Base-by-base conservation (phyloP, 2,888 invertebrate genomes). In the Ornithoptera alexandrae region DNA sequence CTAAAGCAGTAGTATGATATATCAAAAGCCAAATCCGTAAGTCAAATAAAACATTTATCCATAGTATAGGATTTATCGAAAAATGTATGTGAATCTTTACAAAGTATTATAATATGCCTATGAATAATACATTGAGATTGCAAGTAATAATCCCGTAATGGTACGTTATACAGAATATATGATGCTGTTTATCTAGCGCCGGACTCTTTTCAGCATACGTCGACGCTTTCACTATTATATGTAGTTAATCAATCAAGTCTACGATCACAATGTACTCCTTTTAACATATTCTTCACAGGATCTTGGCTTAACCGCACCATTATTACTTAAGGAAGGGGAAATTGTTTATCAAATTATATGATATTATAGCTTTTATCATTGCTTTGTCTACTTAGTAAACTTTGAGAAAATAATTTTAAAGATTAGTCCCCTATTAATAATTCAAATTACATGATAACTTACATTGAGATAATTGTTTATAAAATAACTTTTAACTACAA, bases 91-190 rank as follows among this genome's bases (percentile, higher is more conserved):
- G n/a, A 30, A n/a, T 60, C 30, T 65, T 57, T 42, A 58, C 58
- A 39, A 65, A 66, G 82, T 85, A 89, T 86, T 79, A 85, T 87
- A 85, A 79, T 77, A 81, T 84, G 82, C 81, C 79, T 81, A 91
- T 91, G 90, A 92, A 92, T 92, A 90, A 91, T 85, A 85, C 89
- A 90, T 88, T 77, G 76, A 76, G 77, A 79, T 81, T 74, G 80
- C 79, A 74, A 84, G 84, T 82, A 84, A 88, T 90, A 89, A 90
- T 89, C 84, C 79, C 81, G 77, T 77, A 81, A 82, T 81, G 80
- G 82, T 78, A 78, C 50, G 68, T 59, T 75, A 74, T 65, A 75
- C 76, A 77, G 84, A 83, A 86, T 86, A 81, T 83, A 80, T 76
- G 78, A 78, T 79, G 76, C 76, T 79, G 75, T 78, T 70, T 70